These are phyloP conservation scores for Zoanthus sansibaricus DNA, from an alignment of 92 coral and sea anemone genomes.

Conservation along the genomic window DNA sequence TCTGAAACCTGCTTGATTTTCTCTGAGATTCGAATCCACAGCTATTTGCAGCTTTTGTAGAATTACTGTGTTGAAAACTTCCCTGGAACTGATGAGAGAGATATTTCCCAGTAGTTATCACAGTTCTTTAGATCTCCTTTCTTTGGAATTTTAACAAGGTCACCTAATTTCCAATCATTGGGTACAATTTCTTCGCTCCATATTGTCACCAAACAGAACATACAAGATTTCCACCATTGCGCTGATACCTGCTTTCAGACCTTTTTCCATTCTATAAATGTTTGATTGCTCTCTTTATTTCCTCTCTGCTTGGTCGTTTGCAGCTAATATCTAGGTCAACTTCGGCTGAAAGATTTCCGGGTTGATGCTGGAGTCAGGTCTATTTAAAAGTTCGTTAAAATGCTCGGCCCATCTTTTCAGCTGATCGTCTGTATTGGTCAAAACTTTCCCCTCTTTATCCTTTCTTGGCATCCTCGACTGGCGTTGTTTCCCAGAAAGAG, in stretches of 20 bases:
- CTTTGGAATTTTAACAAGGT: constrained; percentile 29
- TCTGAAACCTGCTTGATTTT: constrained; percentile 49
- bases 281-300: constrained; percentile 23
- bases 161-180: constrained; percentile 51
- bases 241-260: constrained; percentile 12
- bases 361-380: constrained; percentile 33
- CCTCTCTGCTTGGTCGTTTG: constrained; percentile 37
- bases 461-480: constrained; percentile 10
- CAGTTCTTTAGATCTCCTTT: constrained; percentile 32
- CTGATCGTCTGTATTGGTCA: constrained; percentile 37
- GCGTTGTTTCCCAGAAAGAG: constrained; percentile 25
- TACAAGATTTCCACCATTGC: constrained; percentile 35
- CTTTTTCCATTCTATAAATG: constrained; percentile 19
- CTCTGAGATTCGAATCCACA: constrained; percentile 14
- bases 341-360: constrained; percentile 53
- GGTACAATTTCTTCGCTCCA: constrained; percentile 36
- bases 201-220: constrained; percentile 12
- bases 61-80: constrained; percentile 21
- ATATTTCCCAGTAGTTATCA: constrained; percentile 32
- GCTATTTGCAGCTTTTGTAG: constrained; percentile 23
- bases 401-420: constrained; percentile 55
- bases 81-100: constrained; percentile 30
- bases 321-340: constrained; percentile 36
- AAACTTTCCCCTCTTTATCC: constrained; percentile 27
- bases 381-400: constrained; percentile 45